Evolutionary conservation across 92 coral and sea anemone genomes (phyloP).

Genomic region (Virgularia gustaviana): DNA sequence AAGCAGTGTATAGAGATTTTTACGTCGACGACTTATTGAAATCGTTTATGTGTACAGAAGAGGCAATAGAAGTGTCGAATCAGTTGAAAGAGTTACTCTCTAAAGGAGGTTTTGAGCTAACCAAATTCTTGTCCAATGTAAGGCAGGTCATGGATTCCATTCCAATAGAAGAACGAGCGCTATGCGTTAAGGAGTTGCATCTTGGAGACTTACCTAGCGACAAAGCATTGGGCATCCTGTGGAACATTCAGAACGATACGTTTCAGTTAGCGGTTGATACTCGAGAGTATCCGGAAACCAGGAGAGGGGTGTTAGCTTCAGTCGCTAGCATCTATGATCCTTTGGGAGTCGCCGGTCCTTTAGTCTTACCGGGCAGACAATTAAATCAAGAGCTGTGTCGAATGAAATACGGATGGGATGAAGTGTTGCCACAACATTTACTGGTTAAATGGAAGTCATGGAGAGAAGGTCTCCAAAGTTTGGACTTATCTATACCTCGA

Average conservation of each 20-base stretch:
- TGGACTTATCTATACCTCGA: slow-evolving; percentile 43
- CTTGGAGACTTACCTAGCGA: slow-evolving; percentile 49
- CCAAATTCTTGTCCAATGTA: slow-evolving; percentile 59
- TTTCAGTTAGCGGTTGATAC: slow-evolving; percentile 28
- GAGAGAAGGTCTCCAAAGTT: slow-evolving; percentile 43
- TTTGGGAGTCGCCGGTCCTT: slow-evolving; percentile 56
- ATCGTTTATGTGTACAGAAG: neutral
- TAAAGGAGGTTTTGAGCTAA: slow-evolving; percentile 62
- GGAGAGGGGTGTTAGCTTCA: slow-evolving; percentile 58
- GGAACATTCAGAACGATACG: slow-evolving; percentile 56
- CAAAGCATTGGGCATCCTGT: slow-evolving; percentile 58
- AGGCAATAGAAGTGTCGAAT: neutral
- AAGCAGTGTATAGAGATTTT: slow-evolving; percentile 32
- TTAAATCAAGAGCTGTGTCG: slow-evolving; percentile 63
- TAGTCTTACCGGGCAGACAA: slow-evolving; percentile 60
- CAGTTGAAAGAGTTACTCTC: slow-evolving; percentile 8
- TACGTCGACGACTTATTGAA: slow-evolving; percentile 33
- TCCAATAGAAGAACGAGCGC: slow-evolving; percentile 48
- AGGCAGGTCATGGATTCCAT: slow-evolving; percentile 50
- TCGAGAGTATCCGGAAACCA: slow-evolving; percentile 49
- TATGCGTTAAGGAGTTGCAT: slow-evolving; percentile 41
- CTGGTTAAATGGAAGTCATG: slow-evolving; percentile 45
- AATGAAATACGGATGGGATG: slow-evolving; percentile 58
- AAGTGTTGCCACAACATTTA: slow-evolving; percentile 46
- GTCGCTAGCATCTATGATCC: slow-evolving; percentile 62